Evolutionary conservation across 2,888 invertebrate genomes (phyloP).

Genomic region (Melieria crassipennis): DNA sequence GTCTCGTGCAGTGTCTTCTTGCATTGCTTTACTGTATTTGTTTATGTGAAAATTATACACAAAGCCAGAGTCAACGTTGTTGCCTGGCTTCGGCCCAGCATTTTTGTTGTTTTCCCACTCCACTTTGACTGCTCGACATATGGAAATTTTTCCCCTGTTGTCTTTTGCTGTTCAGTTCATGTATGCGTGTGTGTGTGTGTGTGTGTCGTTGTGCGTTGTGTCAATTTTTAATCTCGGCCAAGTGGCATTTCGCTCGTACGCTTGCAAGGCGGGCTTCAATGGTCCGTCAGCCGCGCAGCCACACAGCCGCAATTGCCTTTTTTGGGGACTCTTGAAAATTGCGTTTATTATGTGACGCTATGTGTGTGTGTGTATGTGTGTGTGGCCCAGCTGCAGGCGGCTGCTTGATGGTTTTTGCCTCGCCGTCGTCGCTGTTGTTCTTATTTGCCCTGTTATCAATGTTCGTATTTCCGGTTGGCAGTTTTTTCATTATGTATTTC

Average conservation of each 20-base stretch:
- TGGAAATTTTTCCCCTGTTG: conserved; percentile 11
- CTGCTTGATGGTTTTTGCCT: not conserved
- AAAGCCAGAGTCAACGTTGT: too few relatives aligned
- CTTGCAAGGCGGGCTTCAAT: not conserved
- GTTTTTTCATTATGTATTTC: not conserved
- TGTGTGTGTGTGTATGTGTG: too few relatives aligned
- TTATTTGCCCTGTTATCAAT: conserved; percentile 11
- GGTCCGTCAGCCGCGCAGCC: not conserved
- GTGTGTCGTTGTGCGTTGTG: not conserved
- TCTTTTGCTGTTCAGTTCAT: not conserved
- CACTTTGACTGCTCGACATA: not conserved
- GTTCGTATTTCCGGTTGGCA: conserved; percentile 13
- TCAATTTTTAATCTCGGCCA: conserved; percentile 20
- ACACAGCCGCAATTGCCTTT: not conserved
- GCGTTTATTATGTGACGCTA: too few relatives aligned
- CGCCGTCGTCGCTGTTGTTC: not conserved
- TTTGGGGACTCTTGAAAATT: too few relatives aligned
- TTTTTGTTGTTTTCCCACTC: too few relatives aligned
- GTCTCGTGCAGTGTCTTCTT: too few relatives aligned
- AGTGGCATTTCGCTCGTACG: conserved; percentile 14
- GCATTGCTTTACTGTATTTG: too few relatives aligned
- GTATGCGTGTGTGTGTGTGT: not conserved
- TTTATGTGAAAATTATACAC: too few relatives aligned
- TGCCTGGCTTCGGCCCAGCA: too few relatives aligned
- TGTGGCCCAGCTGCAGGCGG: not conserved